Evolutionary conservation across 2,113 vertebrate genomes (phyloP).

Genomic region (Ursus arctos): DNA sequence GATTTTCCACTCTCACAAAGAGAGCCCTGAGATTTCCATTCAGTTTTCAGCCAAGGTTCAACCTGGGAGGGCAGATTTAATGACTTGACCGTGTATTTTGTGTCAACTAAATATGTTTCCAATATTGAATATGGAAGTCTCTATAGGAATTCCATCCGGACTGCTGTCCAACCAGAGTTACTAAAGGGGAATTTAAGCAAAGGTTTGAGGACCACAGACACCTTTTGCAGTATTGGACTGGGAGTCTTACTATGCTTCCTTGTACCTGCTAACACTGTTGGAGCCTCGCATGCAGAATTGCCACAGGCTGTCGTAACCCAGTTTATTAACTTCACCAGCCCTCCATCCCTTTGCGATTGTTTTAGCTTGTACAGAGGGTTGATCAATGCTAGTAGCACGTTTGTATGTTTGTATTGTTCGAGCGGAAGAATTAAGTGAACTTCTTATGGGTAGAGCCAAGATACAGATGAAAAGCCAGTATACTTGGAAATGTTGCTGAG

Average conservation of each 20-base stretch:
- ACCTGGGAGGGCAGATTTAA: slow-evolving; percentile 14
- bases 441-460: background rate
- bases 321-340: background rate
- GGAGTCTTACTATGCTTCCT: background rate
- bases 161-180: background rate
- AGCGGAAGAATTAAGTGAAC: slow-evolving; percentile 1
- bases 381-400: background rate
- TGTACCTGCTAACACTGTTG: background rate
- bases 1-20: slow-evolving; percentile 21
- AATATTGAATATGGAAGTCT: background rate
- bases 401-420: background rate
- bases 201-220: background rate
- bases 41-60: slow-evolving; percentile 5
- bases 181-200: background rate
- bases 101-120: background rate
- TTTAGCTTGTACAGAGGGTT: background rate
- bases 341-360: background rate
- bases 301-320: background rate
- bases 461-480: background rate
- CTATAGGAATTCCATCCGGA: background rate
- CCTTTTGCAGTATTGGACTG: background rate
- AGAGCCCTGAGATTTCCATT: background rate
- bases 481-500: background rate
- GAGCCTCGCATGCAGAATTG: background rate
- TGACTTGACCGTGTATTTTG: background rate